These are phyloP conservation scores for Phenganax subtilis DNA, from an alignment of 92 coral and sea anemone species.

Conservation along the genomic window DNA sequence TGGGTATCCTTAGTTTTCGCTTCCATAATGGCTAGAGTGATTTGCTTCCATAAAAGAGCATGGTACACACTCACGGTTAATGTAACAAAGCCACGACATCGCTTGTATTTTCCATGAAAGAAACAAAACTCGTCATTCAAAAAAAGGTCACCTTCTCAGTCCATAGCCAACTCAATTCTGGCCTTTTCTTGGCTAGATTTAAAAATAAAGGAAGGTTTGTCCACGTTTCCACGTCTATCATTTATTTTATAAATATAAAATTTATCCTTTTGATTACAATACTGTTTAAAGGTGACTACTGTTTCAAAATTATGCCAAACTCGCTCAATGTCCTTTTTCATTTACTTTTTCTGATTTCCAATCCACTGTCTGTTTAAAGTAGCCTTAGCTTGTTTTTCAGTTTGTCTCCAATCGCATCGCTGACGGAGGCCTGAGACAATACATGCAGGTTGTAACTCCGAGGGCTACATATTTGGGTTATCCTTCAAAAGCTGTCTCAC, in stretches of 20 bases:
- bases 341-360: conserved; percentile 47
- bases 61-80: conserved; percentile 52
- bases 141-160: conserved; percentile 43
- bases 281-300: conserved; percentile 52
- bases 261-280: conserved; percentile 52
- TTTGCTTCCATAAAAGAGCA: conserved; percentile 43
- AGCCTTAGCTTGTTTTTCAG: conserved; percentile 42
- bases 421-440: conserved; percentile 43
- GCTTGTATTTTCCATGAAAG: conserved; percentile 57
- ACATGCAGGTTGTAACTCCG: conserved; percentile 46
- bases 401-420: conserved; percentile 46
- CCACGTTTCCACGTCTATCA: conserved; percentile 55
- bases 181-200: conserved; percentile 45
- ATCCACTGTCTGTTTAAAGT: conserved; percentile 45
- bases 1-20: conserved; percentile 25
- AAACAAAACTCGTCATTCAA: conserved; percentile 54
- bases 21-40: conserved; percentile 47
- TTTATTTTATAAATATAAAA: conserved; percentile 53
- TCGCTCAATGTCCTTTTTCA: conserved; percentile 54
- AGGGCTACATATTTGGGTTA: conserved; percentile 50
- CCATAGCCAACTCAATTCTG: conserved; percentile 47
- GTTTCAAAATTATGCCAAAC: conserved; percentile 60
- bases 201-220: conserved; percentile 55
- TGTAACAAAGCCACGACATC: conserved; percentile 51
- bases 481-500: conserved; percentile 36